These are phyloP conservation scores for Cerastis rubricosa DNA, from an alignment of 2,888 invertebrate genomes.

Conservation along the genomic window DNA sequence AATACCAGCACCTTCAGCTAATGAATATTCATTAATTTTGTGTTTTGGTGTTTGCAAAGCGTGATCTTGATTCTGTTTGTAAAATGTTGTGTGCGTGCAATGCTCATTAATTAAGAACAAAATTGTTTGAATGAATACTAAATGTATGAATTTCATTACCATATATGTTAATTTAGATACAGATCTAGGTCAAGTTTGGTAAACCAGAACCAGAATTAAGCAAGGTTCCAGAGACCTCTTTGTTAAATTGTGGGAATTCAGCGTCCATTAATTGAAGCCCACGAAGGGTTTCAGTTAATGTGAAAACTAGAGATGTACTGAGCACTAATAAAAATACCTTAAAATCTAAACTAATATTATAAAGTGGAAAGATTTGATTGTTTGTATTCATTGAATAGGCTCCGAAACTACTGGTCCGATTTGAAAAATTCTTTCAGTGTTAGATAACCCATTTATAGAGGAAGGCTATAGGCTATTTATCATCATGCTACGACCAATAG, in stretches of 20 bases:
- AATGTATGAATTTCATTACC: slow-evolving; percentile 28
- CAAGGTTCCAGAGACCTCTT: neutral
- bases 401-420: too few species aligned
- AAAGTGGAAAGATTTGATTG: too few species aligned
- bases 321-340: neutral
- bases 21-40: slow-evolving; percentile 44
- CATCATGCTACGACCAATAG: too few species aligned
- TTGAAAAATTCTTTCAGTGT: too few species aligned
- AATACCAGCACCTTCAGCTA: slow-evolving; percentile 15
- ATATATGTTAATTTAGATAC: neutral
- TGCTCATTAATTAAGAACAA: slow-evolving; percentile 20
- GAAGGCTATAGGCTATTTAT: too few species aligned
- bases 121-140: slow-evolving; percentile 36
- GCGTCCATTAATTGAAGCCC: neutral
- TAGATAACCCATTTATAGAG: too few species aligned
- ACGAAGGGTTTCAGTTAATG: neutral
- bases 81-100: slow-evolving; percentile 40
- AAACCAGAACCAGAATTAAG: neutral
- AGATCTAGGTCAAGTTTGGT: slow-evolving; percentile 26
- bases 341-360: too few species aligned
- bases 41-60: slow-evolving; percentile 26
- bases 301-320: neutral
- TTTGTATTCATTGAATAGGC: too few species aligned
- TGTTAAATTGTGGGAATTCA: neutral
- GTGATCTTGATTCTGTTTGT: slow-evolving; percentile 38